A percentile compares a stretch with the other conserved stretches of the same genome.
These are phyloP conservation scores for Trinorchestia longiramus DNA, from an alignment of 1,140 invertebrate species.

Conservation along the genomic window DNA sequence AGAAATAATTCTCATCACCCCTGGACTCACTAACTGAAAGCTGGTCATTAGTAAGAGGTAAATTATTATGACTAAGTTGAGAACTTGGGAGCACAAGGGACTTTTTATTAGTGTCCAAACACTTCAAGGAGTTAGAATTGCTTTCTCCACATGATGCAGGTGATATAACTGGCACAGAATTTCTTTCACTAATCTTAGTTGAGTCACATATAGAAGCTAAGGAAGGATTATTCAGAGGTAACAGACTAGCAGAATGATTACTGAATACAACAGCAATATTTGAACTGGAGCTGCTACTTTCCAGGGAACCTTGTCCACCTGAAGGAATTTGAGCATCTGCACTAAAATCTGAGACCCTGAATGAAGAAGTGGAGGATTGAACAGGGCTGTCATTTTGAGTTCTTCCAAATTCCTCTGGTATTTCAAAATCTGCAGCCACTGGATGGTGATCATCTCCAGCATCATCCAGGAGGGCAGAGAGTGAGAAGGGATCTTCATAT, in stretches of 20 bases:
- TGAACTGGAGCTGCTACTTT: not conserved
- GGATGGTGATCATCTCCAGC: not conserved
- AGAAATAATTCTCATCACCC: not conserved
- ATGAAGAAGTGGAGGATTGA: not conserved
- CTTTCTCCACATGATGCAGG: not conserved
- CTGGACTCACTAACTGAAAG: not conserved
- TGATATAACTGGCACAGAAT: not conserved
- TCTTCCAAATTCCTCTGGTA: not conserved
- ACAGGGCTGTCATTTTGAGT: not conserved
- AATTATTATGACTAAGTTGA: not conserved
- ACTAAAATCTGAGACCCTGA: not conserved
- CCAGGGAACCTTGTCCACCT: not conserved
- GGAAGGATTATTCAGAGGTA: not conserved
- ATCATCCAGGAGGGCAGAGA: slow-evolving; percentile 31
- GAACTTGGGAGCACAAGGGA: not conserved
- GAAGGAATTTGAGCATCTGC: not conserved
- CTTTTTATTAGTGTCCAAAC: not conserved
- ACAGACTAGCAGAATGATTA: not conserved
- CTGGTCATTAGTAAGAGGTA: not conserved
- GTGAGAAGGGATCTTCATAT: slow-evolving; percentile 40
- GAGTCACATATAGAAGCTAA: not conserved
- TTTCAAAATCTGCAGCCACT: slow-evolving; percentile 35
- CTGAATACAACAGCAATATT: not conserved
- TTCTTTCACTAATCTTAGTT: not conserved
- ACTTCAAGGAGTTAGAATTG: not conserved